These are phyloP conservation scores for Gavia stellata DNA, from an alignment of 2,113 vertebrate species.

Conservation along the genomic window DNA sequence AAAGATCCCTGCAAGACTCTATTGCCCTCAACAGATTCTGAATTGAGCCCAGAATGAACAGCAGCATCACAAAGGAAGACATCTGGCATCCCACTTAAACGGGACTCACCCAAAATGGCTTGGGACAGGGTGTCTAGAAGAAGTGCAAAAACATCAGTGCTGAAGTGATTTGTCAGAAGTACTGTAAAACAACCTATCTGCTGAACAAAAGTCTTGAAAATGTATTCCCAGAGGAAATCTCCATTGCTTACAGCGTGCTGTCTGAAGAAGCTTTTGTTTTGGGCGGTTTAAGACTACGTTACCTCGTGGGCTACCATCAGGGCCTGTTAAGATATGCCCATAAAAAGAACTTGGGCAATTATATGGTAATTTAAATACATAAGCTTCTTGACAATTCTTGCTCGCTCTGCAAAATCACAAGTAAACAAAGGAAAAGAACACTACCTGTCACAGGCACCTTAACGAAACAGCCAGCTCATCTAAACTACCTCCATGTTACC, in stretches of 20 bases:
- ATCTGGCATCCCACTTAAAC: neutral
- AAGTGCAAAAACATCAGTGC: neutral
- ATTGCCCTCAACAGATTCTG: neutral
- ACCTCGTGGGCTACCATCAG: neutral
- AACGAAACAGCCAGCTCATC: neutral
- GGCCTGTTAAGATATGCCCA: neutral
- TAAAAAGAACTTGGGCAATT: neutral
- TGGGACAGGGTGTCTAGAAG: neutral
- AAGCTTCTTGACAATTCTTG: neutral
- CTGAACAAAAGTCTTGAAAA: neutral
- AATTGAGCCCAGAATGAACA: neutral
- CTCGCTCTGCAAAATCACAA: neutral
- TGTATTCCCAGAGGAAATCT: neutral
- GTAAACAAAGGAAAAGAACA: neutral
- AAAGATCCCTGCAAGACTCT: neutral
- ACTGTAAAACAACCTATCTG: neutral
- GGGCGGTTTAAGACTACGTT: neutral
- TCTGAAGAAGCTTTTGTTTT: neutral
- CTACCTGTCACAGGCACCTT: neutral
- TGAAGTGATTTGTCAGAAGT: neutral
- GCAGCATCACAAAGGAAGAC: neutral
- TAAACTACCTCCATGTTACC: neutral
- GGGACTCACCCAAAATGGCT: neutral
- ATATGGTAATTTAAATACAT: neutral
- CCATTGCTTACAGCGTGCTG: fast-evolving